Evolutionary conservation across 2,888 invertebrate genomes (phyloP).

Genomic region (Trachelus stipa): DNA sequence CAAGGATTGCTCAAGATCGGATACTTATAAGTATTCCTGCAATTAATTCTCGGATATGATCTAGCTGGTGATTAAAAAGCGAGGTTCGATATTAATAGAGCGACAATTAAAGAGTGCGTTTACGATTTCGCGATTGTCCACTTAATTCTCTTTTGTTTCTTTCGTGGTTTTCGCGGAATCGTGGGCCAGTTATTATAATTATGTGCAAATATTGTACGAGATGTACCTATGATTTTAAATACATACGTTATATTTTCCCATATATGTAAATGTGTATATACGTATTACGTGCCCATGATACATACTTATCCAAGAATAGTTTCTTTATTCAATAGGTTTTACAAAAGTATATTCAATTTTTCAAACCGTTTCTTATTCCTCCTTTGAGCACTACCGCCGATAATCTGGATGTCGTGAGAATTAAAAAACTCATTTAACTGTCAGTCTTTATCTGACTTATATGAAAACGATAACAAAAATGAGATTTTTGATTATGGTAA

Average conservation of each 20-base stretch:
- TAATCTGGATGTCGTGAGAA: background rate
- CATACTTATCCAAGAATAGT: background rate
- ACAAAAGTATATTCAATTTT: background rate
- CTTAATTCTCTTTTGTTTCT: background rate
- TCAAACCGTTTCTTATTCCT: background rate
- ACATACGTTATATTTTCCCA: slow-evolving; percentile 45
- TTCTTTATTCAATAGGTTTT: background rate
- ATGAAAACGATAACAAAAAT: background rate
- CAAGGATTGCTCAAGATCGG: background rate
- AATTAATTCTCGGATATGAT: background rate
- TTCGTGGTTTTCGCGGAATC: background rate
- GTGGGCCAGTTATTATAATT: background rate
- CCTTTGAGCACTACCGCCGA: background rate
- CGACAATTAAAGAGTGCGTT: slow-evolving; percentile 2
- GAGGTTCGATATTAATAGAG: slow-evolving; percentile 21
- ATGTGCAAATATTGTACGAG: slow-evolving; percentile 20
- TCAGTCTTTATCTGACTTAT: background rate
- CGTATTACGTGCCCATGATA: background rate
- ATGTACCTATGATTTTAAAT: slow-evolving; percentile 27
- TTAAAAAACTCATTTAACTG: background rate
- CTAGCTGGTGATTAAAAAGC: background rate
- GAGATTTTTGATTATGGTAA: background rate
- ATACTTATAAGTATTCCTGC: background rate
- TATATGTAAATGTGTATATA: slow-evolving; percentile 9
- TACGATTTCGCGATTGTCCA: background rate